Evolutionary conservation across 2,797 vertebrate species (phyloP).

Genomic region (Aphelocoma californica): DNA sequence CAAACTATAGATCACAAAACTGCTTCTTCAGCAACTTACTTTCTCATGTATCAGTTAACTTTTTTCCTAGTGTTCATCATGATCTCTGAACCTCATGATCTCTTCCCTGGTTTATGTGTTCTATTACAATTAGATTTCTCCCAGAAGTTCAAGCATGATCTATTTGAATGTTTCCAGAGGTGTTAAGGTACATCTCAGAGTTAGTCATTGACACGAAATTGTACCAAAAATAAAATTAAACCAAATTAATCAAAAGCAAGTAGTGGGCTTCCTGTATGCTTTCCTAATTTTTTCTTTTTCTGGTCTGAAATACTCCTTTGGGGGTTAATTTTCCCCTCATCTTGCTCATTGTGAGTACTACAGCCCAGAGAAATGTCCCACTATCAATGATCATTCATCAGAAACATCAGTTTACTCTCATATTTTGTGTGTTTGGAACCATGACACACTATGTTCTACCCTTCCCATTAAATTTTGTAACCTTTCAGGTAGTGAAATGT

Average conservation of each 20-base stretch:
- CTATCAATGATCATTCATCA: neutral
- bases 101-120: neutral
- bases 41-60: neutral
- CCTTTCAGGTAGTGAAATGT: neutral
- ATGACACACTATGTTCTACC: neutral
- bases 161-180: neutral
- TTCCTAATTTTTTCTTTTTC: neutral
- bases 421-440: neutral
- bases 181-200: neutral
- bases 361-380: neutral
- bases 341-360: neutral
- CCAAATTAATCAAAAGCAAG: neutral
- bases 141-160: neutral
- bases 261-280: neutral
- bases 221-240: neutral
- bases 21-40: conserved; percentile 14
- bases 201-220: neutral
- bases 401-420: neutral
- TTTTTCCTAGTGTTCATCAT: neutral
- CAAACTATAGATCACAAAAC: neutral
- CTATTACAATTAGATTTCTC: neutral
- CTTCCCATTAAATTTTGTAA: neutral
- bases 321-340: neutral
- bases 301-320: neutral
- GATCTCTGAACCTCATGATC: neutral